A percentile compares a stretch with the other conserved stretches of the same genome.
Evolutionary conservation across 2,797 vertebrate species (phyloP).

Genomic region (Furcifer pardalis): DNA sequence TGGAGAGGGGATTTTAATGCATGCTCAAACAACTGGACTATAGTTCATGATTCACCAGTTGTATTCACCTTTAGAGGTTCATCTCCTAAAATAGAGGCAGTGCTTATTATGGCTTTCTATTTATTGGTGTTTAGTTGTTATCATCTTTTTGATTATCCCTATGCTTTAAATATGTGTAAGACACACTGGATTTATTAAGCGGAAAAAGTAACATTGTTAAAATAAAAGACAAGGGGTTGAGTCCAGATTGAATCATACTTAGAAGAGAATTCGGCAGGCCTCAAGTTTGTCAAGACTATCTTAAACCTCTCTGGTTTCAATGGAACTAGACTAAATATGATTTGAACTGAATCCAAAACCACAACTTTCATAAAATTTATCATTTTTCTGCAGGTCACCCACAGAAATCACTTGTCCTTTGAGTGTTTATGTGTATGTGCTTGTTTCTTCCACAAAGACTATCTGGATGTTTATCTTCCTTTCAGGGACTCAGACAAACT

Average conservation of each 20-base stretch:
- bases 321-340: background rate
- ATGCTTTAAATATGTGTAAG: background rate
- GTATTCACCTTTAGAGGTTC: too few species aligned
- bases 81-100: background rate
- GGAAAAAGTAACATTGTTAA: conserved; percentile 38
- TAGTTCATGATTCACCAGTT: background rate
- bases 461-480: conserved; percentile 24
- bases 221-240: conserved; percentile 46
- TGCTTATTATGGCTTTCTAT: background rate
- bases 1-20: background rate
- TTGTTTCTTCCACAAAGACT: conserved; percentile 29
- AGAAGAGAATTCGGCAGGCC: background rate
- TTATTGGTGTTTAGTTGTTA: background rate
- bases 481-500: conserved; percentile 29
- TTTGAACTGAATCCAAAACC: background rate
- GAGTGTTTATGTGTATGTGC: background rate
- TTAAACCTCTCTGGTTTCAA: background rate
- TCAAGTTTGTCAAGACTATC: background rate
- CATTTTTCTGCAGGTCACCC: conserved; percentile 20
- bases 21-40: background rate
- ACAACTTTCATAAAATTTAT: conserved; percentile 51
- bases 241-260: background rate
- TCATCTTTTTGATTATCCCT: background rate
- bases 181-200: background rate
- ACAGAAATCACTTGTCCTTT: conserved; percentile 42